These are phyloP conservation scores for Ctenochaetus hawaiiensis DNA, from an alignment of 2,797 vertebrate species.

Conservation along the genomic window DNA sequence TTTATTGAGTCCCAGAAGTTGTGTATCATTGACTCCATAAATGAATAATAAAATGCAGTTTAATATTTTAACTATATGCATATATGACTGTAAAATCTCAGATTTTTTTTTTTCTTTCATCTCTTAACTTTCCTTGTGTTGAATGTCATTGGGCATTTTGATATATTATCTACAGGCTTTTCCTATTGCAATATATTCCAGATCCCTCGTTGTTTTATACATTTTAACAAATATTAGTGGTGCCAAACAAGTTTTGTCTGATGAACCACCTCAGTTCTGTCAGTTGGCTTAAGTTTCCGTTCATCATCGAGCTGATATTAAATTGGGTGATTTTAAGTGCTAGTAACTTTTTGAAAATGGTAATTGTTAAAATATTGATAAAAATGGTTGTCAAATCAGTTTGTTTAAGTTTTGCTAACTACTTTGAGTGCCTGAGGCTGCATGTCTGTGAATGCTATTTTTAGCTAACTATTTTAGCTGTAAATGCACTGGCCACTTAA, in stretches of 20 bases:
- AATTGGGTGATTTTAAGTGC: background rate
- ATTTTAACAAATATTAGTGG: background rate
- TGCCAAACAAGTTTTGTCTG: background rate
- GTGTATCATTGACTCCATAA: conserved; percentile 33
- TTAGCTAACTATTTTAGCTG: background rate
- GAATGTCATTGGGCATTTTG: conserved; percentile 17
- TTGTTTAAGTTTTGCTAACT: no score
- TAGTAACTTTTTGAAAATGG: background rate
- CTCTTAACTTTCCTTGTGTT: background rate
- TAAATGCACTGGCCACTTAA: background rate
- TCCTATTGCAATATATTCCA: background rate
- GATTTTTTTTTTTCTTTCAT: conserved; percentile 26
- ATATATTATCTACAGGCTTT: background rate
- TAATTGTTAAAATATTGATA: no score
- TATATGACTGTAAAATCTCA: conserved; percentile 4
- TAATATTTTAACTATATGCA: conserved; percentile 32
- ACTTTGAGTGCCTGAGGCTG: no score
- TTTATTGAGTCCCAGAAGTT: conserved; percentile 16
- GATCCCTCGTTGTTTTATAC: background rate
- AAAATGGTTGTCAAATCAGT: no score
- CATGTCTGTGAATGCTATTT: no score
- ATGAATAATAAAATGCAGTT: conserved; percentile 32
- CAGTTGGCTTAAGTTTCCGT: background rate
- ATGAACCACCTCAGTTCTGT: background rate
- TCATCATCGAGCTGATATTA: background rate